These are phyloP conservation scores for Sycophaga agraensis DNA, from an alignment of 1,140 invertebrate species.

Conservation along the genomic window DNA sequence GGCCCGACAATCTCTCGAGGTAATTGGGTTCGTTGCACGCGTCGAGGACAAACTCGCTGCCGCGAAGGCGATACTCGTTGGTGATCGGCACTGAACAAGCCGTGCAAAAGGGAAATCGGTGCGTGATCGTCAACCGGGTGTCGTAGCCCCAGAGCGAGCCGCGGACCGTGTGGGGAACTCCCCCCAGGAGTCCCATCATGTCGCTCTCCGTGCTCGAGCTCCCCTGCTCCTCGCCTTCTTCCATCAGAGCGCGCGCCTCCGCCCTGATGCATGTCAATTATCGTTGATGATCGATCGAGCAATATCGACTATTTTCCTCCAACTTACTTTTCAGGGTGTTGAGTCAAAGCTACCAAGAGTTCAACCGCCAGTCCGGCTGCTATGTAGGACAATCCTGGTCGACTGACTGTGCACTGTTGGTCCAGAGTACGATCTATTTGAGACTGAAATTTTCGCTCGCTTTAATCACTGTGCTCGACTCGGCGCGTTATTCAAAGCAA, in stretches of 20 bases:
- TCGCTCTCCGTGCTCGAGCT: conserved; percentile 59
- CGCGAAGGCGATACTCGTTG: conserved; percentile 66
- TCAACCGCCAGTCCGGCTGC: conserved; percentile 91
- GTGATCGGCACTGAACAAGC: conserved; percentile 81
- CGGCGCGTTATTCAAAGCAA: too few relatives aligned
- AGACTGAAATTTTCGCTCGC: conserved; percentile 71
- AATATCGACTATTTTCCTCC: too few relatives aligned
- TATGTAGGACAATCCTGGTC: conserved; percentile 90
- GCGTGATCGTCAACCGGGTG: conserved; percentile 78
- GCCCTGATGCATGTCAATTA: too few relatives aligned
- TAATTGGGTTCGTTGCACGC: conserved; percentile 83
- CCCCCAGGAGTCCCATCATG: conserved; percentile 72
- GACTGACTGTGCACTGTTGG: conserved; percentile 97
- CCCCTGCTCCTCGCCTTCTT: conserved; percentile 61
- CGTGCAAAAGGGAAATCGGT: conserved; percentile 86
- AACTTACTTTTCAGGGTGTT: conserved; percentile 80
- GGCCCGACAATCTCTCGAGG: conserved; percentile 85
- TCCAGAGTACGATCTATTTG: conserved; percentile 90
- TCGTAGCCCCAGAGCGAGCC: conserved; percentile 84
- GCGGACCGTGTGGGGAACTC: conserved; percentile 91
- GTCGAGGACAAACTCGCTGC: conserved; percentile 78
- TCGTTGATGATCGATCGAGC: too few relatives aligned
- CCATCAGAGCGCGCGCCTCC: conserved; percentile 47
- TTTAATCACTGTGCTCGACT: too few relatives aligned
- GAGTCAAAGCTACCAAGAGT: conserved; percentile 81